These are phyloP conservation scores for Pycnomerus fuliginosus DNA, from an alignment of 2,888 invertebrate species.

Conservation along the genomic window DNA sequence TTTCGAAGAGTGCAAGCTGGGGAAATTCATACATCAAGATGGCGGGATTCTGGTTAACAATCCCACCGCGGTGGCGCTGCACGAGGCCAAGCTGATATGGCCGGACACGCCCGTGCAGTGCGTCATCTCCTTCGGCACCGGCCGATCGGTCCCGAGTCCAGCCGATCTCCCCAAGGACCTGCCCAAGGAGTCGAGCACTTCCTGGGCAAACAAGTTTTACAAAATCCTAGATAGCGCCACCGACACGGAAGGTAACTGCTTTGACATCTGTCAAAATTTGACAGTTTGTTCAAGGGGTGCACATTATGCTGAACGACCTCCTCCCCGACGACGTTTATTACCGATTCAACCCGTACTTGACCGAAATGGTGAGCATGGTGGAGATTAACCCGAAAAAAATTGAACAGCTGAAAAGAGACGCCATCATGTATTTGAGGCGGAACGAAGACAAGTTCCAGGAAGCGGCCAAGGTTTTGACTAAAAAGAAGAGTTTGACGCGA, in stretches of 20 bases:
- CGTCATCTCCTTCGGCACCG: conserved; percentile 83
- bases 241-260: conserved; percentile 73
- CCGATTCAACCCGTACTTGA: conserved; percentile 86
- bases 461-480: conserved; percentile 56
- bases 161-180: conserved; percentile 48
- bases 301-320: conserved; percentile 72
- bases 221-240: conserved; percentile 84
- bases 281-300: conserved; percentile 65
- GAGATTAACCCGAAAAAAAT: conserved; percentile 75
- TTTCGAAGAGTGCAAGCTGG: conserved; percentile 77
- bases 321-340: conserved; percentile 73
- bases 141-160: conserved; percentile 56
- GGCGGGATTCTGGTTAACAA: conserved; percentile 86
- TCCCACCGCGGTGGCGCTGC: conserved; percentile 83
- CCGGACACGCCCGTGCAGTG: conserved; percentile 72
- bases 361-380: conserved; percentile 76
- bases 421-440: conserved; percentile 74
- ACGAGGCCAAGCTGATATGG: conserved; percentile 83
- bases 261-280: no score
- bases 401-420: conserved; percentile 70
- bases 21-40: conserved; percentile 63
- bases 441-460: conserved; percentile 77
- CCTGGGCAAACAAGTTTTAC: conserved; percentile 76
- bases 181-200: conserved; percentile 58
- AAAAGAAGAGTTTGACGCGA: conserved; percentile 49